Percentiles rank a stretch among this genome's conserved stretches.
phyloP scores from a whole-genome alignment of 2,888 invertebrate genomes.

The Drosophila anceps region DNA sequence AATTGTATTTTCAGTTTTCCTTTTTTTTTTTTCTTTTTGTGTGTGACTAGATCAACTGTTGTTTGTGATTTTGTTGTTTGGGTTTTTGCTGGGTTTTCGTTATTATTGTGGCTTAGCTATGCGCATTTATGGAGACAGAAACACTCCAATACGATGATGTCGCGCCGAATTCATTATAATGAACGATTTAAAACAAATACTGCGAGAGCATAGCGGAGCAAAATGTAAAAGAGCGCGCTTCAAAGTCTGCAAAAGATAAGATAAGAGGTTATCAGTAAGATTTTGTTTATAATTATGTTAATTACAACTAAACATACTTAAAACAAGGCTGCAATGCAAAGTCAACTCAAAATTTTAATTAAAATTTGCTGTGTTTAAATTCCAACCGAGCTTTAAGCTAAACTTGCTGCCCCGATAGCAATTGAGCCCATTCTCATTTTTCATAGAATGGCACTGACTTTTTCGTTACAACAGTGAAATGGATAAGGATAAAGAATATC shows the following conservation, averaged over 20 bases:
- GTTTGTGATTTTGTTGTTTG: conserved; percentile 35
- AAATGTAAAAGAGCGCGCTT: conserved; percentile 40
- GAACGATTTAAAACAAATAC: conserved; percentile 78
- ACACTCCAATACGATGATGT: conserved; percentile 85
- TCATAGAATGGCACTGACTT: too few relatives aligned
- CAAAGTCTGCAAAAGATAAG: conserved; percentile 54
- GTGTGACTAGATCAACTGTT: conserved; percentile 76
- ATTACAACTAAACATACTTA: background rate
- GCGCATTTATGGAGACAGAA: conserved; percentile 84
- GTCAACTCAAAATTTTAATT: too few relatives aligned
- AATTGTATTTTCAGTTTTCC: conserved; percentile 37
- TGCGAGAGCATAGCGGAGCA: conserved; percentile 77
- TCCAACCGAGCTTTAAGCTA: background rate
- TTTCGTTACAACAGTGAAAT: too few relatives aligned
- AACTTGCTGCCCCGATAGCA: background rate
- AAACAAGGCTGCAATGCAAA: background rate
- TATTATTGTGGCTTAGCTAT: conserved; percentile 17
- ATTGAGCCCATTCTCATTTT: background rate
- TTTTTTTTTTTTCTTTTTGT: conserved; percentile 46
- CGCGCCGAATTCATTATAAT: conserved; percentile 85
- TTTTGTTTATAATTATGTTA: background rate
- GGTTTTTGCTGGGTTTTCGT: conserved; percentile 17
- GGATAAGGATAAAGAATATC: too few relatives aligned
- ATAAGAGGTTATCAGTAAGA: background rate
- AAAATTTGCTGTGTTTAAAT: too few relatives aligned